These are phyloP conservation scores for Tinamus guttatus DNA, from an alignment of 2,113 vertebrate genomes.

Conservation along the genomic window DNA sequence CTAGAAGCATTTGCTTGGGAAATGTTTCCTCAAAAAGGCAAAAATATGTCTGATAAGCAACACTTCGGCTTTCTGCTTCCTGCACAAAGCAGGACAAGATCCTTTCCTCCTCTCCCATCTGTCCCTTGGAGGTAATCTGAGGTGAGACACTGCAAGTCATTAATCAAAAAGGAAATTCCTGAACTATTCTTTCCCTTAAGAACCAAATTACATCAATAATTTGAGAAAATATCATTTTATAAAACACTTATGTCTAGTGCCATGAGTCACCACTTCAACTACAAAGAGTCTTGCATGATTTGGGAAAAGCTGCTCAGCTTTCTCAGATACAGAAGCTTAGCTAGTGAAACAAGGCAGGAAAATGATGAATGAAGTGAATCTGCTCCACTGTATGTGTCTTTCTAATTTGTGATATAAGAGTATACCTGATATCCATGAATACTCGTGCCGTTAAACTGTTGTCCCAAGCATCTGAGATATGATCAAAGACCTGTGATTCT, in stretches of 20 bases:
- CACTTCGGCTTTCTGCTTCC: neutral
- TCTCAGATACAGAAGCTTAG: neutral
- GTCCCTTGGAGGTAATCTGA: neutral
- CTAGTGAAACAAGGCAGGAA: neutral
- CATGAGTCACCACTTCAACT: neutral
- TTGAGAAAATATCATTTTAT: neutral
- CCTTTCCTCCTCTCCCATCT: neutral
- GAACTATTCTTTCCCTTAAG: neutral
- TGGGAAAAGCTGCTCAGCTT: neutral
- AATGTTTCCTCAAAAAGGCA: conserved; percentile 44
- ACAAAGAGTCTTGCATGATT: neutral
- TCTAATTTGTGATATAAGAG: neutral
- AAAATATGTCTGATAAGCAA: neutral
- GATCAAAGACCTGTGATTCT: neutral
- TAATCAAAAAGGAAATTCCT: neutral
- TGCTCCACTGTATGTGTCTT: neutral
- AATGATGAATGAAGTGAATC: neutral
- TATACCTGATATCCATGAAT: neutral
- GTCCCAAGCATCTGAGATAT: neutral
- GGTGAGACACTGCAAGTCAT: neutral
- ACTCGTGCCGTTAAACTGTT: neutral
- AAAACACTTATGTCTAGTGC: neutral
- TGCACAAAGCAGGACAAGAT: neutral
- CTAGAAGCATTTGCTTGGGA: conserved; percentile 31
- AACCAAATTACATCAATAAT: neutral